Evolutionary conservation across 1,140 invertebrate species (phyloP), one percentile per base, ranked within the genome.

Genomic region (Chironomus striatipennis): DNA sequence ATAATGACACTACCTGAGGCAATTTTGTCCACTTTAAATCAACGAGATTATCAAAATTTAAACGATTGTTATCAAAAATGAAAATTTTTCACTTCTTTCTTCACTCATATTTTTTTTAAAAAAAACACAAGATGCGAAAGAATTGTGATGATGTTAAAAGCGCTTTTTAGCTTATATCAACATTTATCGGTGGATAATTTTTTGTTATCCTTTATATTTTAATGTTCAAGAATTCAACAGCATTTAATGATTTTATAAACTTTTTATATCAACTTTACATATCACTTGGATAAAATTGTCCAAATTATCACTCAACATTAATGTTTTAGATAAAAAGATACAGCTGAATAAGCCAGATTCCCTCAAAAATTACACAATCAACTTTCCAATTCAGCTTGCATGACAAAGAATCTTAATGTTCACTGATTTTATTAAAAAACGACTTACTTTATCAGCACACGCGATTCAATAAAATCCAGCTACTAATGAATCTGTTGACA

Each of bases 21-120:
- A 70, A 70, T 70, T 21, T 6, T 18, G 17, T 70, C 9, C 20
- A 70, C 17, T 20, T 70, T 21, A 70, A 70, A 70, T 70, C 65
- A 70, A 70, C 20, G 65, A 70, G 20, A 20, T 70, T 70, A 21
- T 70, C 20, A 21, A 21, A 70, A 70, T 21, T 70, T 70, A 18
- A 20, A 70, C 10, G 20, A 70, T 20, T 70, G 20, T 70, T 70
- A 70, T 70, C 47, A 57, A 57, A 57, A 57, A 57, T 57, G 20
- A 70, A 70, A 21, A 21, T 21, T 70, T 70, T 70, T 70, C 65
- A 70, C 65, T 70, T 70, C 65, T 70, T 70, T 70, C 47, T 57
- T 18, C 65, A 70, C 65, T 70, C 65, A 70, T 70, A 70, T 70
- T 57, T 57, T 70, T n/a, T n/a, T n/a, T n/a, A n/a, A n/a, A n/a